Percentiles rank a stretch among this genome's conserved stretches.
Conservation (phyloP, 2,113 vertebrate species). For the Mormyrus iriodes region DNA sequence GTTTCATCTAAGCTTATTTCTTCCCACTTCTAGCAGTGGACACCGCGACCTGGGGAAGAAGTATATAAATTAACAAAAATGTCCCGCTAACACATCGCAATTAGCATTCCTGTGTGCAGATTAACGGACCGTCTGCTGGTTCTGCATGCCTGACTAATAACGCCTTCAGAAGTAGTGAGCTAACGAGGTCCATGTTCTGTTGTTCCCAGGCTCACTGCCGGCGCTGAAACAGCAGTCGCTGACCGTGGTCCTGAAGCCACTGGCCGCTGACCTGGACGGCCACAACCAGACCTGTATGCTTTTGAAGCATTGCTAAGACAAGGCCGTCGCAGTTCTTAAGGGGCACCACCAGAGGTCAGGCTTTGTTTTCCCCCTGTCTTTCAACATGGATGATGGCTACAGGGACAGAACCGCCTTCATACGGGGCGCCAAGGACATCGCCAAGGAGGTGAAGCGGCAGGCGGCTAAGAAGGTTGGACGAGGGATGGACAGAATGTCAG, state of each 20-base stretch:
- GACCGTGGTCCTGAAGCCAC: slow-evolving; percentile 13
- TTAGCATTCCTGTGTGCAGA: background rate
- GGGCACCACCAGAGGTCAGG: background rate
- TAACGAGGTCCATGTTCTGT: background rate
- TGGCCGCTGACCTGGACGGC: background rate
- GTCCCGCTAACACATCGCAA: background rate
- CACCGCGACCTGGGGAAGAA: background rate
- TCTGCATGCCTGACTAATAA: background rate
- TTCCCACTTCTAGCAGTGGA: background rate
- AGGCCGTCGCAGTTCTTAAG: background rate
- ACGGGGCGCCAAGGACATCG: slow-evolving; percentile 92
- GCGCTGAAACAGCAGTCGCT: background rate
- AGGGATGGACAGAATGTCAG: slow-evolving; percentile 77
- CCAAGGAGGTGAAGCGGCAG: slow-evolving; percentile 90
- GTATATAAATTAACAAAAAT: background rate
- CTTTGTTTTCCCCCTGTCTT: background rate
- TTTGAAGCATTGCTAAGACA: background rate
- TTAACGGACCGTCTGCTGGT: background rate
- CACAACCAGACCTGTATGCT: background rate
- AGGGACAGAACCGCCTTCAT: slow-evolving; percentile 91
- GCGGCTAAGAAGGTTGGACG: slow-evolving; percentile 85
- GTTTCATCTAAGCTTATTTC: background rate
- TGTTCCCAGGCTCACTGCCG: background rate
- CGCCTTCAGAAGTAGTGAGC: background rate
- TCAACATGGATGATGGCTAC: slow-evolving; percentile 83